Evolutionary conservation across 1,140 invertebrate species (phyloP).

Genomic region (Probaryconus sp.): DNA sequence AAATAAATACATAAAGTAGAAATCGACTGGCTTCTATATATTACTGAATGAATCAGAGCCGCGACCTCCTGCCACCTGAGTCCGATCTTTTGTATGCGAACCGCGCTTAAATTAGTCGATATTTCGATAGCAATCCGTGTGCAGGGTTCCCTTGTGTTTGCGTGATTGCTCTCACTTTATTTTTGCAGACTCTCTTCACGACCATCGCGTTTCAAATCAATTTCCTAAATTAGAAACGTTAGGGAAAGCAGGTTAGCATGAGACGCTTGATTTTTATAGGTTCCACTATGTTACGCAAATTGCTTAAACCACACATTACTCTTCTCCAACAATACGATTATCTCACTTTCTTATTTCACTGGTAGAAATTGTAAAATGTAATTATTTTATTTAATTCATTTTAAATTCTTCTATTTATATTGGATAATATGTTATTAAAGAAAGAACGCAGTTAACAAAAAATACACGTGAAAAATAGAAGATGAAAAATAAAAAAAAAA

Average conservation of each 20-base stretch:
- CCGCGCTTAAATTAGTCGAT: conserved; percentile 23
- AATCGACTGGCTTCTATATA: no score
- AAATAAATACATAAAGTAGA: conserved; percentile 5
- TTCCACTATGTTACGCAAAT: conserved; percentile 29
- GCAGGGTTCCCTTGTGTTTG: background rate
- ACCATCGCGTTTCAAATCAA: conserved; percentile 22
- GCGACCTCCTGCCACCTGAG: conserved; percentile 9
- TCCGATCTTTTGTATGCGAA: conserved; percentile 20
- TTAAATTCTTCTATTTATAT: no score
- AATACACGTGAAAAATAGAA: no score
- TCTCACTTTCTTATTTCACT: no score
- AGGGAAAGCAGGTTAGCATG: background rate
- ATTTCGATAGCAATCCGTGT: conserved; percentile 9
- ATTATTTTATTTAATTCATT: no score
- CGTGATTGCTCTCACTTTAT: conserved; percentile 31
- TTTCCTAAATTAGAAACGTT: conserved; percentile 25
- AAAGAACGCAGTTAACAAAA: no score
- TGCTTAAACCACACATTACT: conserved; percentile 10
- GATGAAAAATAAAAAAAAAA: no score
- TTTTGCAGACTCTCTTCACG: conserved; percentile 3
- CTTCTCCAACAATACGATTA: conserved; percentile 1
- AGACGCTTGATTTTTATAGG: conserved; percentile 31
- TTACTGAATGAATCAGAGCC: conserved; percentile 8
- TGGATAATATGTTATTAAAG: no score
- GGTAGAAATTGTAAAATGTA: no score